Percentiles rank a stretch among this genome's conserved stretches.
Conservation (phyloP, 2,113 vertebrate species). For the Oostethus manadensis region DNA sequence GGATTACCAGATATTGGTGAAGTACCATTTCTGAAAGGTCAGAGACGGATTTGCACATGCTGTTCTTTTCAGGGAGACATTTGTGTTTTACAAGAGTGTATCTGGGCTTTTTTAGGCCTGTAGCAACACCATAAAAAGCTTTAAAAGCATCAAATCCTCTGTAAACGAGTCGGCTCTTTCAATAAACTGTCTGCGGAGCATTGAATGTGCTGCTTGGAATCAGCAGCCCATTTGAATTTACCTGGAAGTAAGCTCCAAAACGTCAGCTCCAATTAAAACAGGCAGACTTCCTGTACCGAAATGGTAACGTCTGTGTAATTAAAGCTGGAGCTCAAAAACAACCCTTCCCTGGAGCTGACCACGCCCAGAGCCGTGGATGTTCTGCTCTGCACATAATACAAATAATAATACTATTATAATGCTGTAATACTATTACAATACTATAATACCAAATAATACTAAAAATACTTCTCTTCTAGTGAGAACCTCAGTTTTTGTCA, state of each 20-base stretch:
- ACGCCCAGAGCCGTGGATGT: too few species aligned
- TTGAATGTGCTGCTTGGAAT: not conserved
- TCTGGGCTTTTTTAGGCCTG: conserved; percentile 2
- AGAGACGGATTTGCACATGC: conserved; percentile 23
- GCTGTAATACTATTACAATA: too few species aligned
- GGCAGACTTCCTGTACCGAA: not conserved
- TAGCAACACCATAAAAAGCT: not conserved
- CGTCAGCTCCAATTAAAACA: conserved; percentile 25
- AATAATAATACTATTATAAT: too few species aligned
- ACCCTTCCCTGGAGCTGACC: too few species aligned
- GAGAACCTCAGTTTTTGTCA: too few species aligned
- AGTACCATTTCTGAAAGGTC: conserved; percentile 25
- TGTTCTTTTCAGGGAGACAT: conserved; percentile 27
- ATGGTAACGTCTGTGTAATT: too few species aligned
- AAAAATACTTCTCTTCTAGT: too few species aligned
- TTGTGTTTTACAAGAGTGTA: conserved; percentile 23
- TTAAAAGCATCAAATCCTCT: conserved; percentile 3
- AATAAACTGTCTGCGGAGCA: conserved; percentile 9
- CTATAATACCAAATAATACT: too few species aligned
- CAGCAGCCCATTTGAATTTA: conserved; percentile 15
- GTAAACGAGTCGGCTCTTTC: conserved; percentile 11
- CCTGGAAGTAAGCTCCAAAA: conserved; percentile 13
- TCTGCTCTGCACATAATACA: too few species aligned
- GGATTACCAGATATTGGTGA: conserved; percentile 12
- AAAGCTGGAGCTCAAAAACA: too few species aligned